Conservation (phyloP, 2,113 vertebrate genomes). For the Ginglymostoma cirratum region DNA sequence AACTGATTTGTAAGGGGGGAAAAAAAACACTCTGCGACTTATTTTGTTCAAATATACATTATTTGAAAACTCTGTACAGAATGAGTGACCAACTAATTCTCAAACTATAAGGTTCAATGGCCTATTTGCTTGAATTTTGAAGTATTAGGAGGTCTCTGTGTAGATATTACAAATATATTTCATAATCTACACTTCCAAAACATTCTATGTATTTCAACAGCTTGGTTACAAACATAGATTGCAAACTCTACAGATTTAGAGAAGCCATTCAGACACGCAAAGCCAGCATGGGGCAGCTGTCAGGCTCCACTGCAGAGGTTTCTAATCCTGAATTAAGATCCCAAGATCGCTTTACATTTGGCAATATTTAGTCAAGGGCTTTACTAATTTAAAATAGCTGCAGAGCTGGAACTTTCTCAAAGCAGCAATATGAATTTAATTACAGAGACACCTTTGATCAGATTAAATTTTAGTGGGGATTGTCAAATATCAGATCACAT, state of each 20-base stretch:
- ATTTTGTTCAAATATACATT: background rate
- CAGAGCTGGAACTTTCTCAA: constrained; percentile 32
- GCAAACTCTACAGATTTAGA: background rate
- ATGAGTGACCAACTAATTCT: background rate
- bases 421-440: constrained; percentile 39
- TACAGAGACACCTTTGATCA: constrained; percentile 39
- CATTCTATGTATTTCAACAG: background rate
- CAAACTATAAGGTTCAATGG: background rate
- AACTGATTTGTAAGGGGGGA: background rate
- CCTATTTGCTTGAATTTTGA: background rate
- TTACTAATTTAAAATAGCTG: constrained; percentile 33
- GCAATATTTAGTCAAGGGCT: constrained; percentile 29
- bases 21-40: background rate
- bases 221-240: background rate
- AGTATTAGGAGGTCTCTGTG: background rate
- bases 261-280: background rate
- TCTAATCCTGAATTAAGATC: constrained; percentile 25
- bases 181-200: background rate
- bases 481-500: constrained; percentile 27
- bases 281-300: constrained; percentile 24
- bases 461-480: constrained; percentile 10
- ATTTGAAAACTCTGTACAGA: background rate
- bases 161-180: constrained; percentile 5
- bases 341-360: constrained; percentile 37
- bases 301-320: background rate